Evolutionary conservation across 2,888 invertebrate species (phyloP).

Genomic region (Clistopyga incitator): DNA sequence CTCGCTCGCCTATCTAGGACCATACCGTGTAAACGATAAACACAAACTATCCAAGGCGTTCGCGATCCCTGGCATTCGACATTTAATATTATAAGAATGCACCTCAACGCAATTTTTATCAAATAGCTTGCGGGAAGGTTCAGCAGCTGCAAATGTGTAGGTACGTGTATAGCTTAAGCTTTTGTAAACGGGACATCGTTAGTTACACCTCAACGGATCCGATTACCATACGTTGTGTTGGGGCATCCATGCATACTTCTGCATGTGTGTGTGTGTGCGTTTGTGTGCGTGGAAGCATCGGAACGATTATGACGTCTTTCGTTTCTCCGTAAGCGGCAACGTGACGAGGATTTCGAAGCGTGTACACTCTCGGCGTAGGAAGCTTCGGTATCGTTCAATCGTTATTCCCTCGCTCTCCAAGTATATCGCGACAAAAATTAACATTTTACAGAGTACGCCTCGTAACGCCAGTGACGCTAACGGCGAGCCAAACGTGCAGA

Average conservation of each 20-base stretch:
- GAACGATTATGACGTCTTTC: slow-evolving; percentile 59
- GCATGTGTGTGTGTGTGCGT: background rate
- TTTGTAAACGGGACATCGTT: slow-evolving; percentile 24
- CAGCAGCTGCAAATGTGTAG: background rate
- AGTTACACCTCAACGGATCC: slow-evolving; percentile 41
- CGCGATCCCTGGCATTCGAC: background rate
- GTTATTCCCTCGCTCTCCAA: slow-evolving; percentile 16
- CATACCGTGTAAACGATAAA: slow-evolving; percentile 11
- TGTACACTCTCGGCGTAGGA: slow-evolving; percentile 21
- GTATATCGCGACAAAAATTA: slow-evolving; percentile 37
- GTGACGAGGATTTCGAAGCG: slow-evolving; percentile 49
- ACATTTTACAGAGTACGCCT: slow-evolving; percentile 15
- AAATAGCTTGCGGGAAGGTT: no score
- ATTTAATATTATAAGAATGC: no score
- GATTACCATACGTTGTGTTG: slow-evolving; percentile 24
- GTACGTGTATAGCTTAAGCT: slow-evolving; percentile 22
- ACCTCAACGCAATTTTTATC: no score
- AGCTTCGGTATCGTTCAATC: slow-evolving; percentile 35
- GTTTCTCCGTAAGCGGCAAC: slow-evolving; percentile 55
- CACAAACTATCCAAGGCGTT: background rate
- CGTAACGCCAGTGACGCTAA: slow-evolving; percentile 27
- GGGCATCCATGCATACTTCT: no score
- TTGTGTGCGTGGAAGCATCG: slow-evolving; percentile 3
- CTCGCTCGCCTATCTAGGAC: background rate
- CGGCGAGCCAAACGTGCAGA: slow-evolving; percentile 7